Evolutionary conservation across 2,888 invertebrate species (phyloP).

Genomic region (Diarsia dahlii): DNA sequence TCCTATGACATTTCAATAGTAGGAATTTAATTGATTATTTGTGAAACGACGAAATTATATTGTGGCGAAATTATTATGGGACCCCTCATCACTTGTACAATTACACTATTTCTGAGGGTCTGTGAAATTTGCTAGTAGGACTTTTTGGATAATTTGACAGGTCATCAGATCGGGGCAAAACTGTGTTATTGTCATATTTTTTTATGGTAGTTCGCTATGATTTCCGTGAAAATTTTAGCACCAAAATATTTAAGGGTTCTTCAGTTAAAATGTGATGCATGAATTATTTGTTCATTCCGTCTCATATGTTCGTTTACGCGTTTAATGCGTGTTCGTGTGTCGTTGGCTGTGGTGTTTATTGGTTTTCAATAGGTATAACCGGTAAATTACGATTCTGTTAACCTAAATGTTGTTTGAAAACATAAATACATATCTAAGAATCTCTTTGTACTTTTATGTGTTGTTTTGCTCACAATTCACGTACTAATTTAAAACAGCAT

Average conservation of each 20-base stretch:
- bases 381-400: constrained; percentile 80
- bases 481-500: constrained; percentile 81
- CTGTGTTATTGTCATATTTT: not conserved
- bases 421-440: constrained; percentile 78
- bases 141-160: constrained; percentile 38
- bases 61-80: constrained; percentile 76
- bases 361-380: constrained; percentile 76
- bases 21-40: constrained; percentile 87
- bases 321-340: constrained; percentile 60
- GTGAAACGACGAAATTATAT: constrained; percentile 81
- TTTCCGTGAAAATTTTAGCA: constrained; percentile 19
- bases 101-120: constrained; percentile 57
- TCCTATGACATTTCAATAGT: constrained; percentile 78
- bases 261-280: constrained; percentile 49
- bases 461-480: constrained; percentile 78
- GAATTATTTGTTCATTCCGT: constrained; percentile 60
- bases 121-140: constrained; percentile 11
- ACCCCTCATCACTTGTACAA: constrained; percentile 71
- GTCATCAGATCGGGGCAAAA: constrained; percentile 4
- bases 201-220: not conserved
- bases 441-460: constrained; percentile 80
- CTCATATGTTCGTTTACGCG: constrained; percentile 61
- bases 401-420: constrained; percentile 79
- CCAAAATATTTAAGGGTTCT: constrained; percentile 42
- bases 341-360: constrained; percentile 72